These are phyloP conservation scores for Adelognathus sp. DNA, from an alignment of 2,888 invertebrate species.

Conservation along the genomic window DNA sequence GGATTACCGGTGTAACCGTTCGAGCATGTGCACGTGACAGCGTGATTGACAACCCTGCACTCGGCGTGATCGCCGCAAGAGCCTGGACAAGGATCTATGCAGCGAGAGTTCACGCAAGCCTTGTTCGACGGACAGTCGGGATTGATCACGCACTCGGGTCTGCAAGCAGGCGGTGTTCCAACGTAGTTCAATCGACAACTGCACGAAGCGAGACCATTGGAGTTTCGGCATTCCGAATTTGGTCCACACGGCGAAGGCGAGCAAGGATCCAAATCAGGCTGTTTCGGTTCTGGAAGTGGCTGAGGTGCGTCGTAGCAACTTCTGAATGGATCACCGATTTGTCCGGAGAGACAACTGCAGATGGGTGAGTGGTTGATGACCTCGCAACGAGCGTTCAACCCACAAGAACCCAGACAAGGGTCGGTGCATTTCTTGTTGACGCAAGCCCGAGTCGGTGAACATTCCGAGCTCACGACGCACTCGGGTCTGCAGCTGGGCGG, in stretches of 20 bases:
- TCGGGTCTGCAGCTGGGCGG: constrained; percentile 81
- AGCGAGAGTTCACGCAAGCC: constrained; percentile 91
- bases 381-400: constrained; percentile 82
- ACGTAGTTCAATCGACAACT: constrained; percentile 89
- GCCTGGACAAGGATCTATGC: constrained; percentile 91
- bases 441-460: constrained; percentile 84
- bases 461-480: constrained; percentile 81
- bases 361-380: constrained; percentile 82
- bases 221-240: constrained; percentile 87
- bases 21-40: constrained; percentile 91
- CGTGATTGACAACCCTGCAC: constrained; percentile 90
- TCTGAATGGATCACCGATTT: constrained; percentile 89
- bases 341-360: constrained; percentile 81
- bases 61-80: constrained; percentile 91
- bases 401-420: constrained; percentile 83
- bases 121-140: constrained; percentile 90
- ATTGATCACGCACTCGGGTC: constrained; percentile 92
- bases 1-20: constrained; percentile 91
- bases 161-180: constrained; percentile 91
- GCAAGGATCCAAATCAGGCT: constrained; percentile 85
- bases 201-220: constrained; percentile 87
- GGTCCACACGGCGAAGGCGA: constrained; percentile 92
- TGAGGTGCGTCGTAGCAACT: constrained; percentile 85
- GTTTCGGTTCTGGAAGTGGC: constrained; percentile 73
- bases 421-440: constrained; percentile 88